These are phyloP conservation scores for Todiramphus chloris DNA, from an alignment of 2,113 vertebrate genomes.

Conservation along the genomic window DNA sequence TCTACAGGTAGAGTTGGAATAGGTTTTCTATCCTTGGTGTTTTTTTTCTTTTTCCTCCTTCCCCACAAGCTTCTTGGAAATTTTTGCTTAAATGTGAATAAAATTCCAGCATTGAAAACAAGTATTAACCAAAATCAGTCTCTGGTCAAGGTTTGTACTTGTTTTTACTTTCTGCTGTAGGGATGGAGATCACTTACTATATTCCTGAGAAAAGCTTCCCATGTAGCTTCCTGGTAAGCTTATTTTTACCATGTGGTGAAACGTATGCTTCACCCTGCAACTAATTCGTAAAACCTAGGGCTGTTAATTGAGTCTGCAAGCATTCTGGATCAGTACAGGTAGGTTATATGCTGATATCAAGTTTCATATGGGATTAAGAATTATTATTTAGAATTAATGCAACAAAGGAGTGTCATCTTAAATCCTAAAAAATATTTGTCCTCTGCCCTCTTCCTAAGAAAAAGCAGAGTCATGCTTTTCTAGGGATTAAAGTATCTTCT, in stretches of 20 bases:
- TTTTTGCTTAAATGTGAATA: neutral
- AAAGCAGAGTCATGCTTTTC: neutral
- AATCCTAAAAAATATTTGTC: conserved; percentile 14
- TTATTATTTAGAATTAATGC: conserved; percentile 34
- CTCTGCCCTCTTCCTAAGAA: neutral
- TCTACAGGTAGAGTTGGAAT: neutral
- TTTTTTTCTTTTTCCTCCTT: neutral
- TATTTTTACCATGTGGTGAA: conserved; percentile 26
- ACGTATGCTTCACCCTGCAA: conserved; percentile 1
- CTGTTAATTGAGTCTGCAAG: neutral
- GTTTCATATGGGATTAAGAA: conserved; percentile 14
- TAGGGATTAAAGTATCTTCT: neutral
- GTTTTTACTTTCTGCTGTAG: neutral
- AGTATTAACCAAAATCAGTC: neutral
- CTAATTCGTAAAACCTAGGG: neutral
- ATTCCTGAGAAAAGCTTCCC: conserved; percentile 14
- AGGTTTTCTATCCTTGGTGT: neutral
- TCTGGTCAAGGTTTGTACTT: neutral
- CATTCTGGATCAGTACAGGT: neutral
- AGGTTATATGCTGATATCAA: neutral
- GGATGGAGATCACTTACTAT: neutral
- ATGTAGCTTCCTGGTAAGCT: neutral
- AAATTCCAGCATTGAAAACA: neutral
- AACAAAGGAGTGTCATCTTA: neutral
- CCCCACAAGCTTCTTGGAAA: neutral